Evolutionary conservation across 1,140 invertebrate genomes (phyloP).

Genomic region (Conopomorpha cramerella): DNA sequence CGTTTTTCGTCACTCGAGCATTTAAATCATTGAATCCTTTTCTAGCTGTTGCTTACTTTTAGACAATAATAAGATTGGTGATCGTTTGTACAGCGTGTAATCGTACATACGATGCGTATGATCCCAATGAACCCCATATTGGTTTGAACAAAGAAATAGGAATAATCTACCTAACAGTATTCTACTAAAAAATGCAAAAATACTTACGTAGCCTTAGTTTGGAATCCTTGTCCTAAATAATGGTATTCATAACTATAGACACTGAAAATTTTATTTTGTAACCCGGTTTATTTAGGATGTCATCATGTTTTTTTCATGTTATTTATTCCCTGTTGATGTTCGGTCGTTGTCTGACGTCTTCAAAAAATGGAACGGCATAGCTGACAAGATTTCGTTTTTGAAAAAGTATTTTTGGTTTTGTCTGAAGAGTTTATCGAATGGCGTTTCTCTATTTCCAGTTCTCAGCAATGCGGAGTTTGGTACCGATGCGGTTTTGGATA

Average conservation of each 20-base stretch:
- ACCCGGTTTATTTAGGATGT: too few relatives aligned
- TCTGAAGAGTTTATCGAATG: not conserved
- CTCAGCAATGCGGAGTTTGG: constrained; percentile 18
- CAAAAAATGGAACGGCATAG: constrained; percentile 22
- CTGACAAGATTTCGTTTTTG: constrained; percentile 5
- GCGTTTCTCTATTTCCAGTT: constrained; percentile 10
- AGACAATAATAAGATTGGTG: too few relatives aligned
- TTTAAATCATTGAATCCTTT: too few relatives aligned
- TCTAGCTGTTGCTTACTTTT: too few relatives aligned
- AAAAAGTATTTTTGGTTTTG: constrained; percentile 2
- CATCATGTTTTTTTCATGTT: constrained; percentile 23
- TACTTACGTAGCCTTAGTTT: constrained; percentile 21
- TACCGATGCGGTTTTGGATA: constrained; percentile 11
- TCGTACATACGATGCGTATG: too few relatives aligned
- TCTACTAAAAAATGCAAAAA: constrained; percentile 6
- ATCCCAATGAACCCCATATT: too few relatives aligned
- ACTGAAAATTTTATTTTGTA: constrained; percentile 59
- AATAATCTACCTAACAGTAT: too few relatives aligned
- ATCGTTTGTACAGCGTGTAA: too few relatives aligned
- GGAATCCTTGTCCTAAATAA: constrained; percentile 14
- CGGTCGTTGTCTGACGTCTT: constrained; percentile 9
- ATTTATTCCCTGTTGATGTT: constrained; percentile 34
- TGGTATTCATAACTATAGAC: constrained; percentile 23
- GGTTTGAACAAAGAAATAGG: too few relatives aligned
- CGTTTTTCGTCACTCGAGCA: too few relatives aligned